A percentile compares a stretch with the other conserved stretches of the same genome.
These are phyloP conservation scores for Hemaris fuciformis DNA, from an alignment of 2,888 invertebrate genomes.

Conservation along the genomic window DNA sequence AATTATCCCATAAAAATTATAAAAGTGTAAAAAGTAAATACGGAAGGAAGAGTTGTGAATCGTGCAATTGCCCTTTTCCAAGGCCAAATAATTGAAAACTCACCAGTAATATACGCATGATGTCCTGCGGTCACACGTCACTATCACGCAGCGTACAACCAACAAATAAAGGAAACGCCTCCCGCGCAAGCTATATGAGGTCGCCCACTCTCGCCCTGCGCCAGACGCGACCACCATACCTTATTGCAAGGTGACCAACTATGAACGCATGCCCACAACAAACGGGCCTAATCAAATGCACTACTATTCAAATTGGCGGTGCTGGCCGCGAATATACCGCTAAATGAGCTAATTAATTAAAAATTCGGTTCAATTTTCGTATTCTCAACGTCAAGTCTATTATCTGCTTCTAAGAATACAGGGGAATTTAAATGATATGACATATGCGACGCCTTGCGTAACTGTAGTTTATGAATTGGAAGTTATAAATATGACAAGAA, in stretches of 20 bases:
- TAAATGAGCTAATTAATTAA: constrained; percentile 66
- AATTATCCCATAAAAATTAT: not conserved
- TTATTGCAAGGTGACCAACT: constrained; percentile 76
- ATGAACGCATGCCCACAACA: constrained; percentile 46
- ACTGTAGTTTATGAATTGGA: not conserved
- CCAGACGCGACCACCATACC: constrained; percentile 75
- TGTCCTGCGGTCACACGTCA: constrained; percentile 70
- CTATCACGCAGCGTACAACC: constrained; percentile 69
- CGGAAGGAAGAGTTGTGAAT: constrained; percentile 7
- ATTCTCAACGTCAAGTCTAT: constrained; percentile 36
- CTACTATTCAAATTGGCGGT: constrained; percentile 60
- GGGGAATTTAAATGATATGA: constrained; percentile 22
- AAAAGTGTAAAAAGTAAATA: not conserved
- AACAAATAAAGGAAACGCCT: constrained; percentile 78
- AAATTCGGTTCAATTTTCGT: constrained; percentile 49
- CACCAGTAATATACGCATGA: constrained; percentile 75
- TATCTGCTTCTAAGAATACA: constrained; percentile 6
- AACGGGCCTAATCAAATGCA: constrained; percentile 46
- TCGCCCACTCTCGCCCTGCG: constrained; percentile 78
- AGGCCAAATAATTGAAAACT: constrained; percentile 44
- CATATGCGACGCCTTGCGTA: constrained; percentile 18
- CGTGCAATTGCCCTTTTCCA: constrained; percentile 14
- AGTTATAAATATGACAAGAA: constrained; percentile 10
- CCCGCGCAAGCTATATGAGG: constrained; percentile 77
- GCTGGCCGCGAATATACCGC: constrained; percentile 64